Base-by-base conservation (phyloP, 2,888 invertebrate species). In the Tachina lurida region DNA sequence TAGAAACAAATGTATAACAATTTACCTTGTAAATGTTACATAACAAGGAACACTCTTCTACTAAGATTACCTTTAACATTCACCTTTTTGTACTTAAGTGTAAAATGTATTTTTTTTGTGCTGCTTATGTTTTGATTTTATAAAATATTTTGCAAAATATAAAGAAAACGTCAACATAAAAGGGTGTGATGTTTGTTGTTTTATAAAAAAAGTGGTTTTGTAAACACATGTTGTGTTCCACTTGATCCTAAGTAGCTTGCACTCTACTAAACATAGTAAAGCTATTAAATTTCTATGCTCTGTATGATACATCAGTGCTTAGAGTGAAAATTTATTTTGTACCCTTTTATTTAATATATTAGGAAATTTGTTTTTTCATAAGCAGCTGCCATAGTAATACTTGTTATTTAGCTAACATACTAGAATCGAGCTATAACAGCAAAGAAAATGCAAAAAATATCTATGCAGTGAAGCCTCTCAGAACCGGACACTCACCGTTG, bases 151-250 rank as follows among this genome's bases (percentile, higher is more conserved):
- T 17, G 12, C 47, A 49, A 54, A 52, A 60, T 45, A 52, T 31
- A 54, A 82, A 56, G 15, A 54, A 76, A 70, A 70, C 13, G 41
- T 76, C 82, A 70, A 39, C 13, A 15, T 4, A 41, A 47, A 71
- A 71, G 39, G 12, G 74, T 56, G 60, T 47, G 17, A 63, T 19
- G 68, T 63, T 77, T 84, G 22, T 9, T 70, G 43, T 78, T 47
- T 47, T 47, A 65, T 63, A 68, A 75, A 80, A 75, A 80, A 80
- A 73, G 81, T 81, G 76, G 81, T 84, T 84, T 77, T 68, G 71
- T 73, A 68, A 81, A 73, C 76, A 80, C 81, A 77, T 84, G 84
- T 62, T 39, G 13, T 71, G 73, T 68, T 56, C 41, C 47, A 45
- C 71, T 73, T 70, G 74, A 63, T 75, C 63, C 79, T 71, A 63